These are phyloP conservation scores for Neria commutata DNA, from an alignment of 2,888 invertebrate species.

Conservation along the genomic window DNA sequence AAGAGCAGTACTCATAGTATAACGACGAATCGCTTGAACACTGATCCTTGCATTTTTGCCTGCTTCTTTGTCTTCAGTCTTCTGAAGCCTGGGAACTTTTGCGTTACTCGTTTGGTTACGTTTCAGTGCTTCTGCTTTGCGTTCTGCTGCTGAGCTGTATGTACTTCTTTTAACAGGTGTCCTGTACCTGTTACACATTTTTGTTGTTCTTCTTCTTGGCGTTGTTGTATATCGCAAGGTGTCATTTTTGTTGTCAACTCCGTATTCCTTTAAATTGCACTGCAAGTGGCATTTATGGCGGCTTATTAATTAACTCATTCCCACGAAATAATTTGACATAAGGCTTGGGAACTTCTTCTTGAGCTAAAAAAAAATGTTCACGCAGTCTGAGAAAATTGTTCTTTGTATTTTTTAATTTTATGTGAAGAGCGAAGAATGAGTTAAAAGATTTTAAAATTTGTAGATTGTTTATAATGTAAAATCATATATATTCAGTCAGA, in stretches of 20 bases:
- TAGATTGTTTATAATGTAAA: too few relatives aligned
- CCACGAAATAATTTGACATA: too few relatives aligned
- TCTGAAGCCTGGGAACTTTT: not conserved
- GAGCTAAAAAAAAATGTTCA: too few relatives aligned
- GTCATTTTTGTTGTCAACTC: not conserved
- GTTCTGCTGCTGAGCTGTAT: not conserved
- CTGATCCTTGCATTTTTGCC: not conserved
- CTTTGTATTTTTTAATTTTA: too few relatives aligned
- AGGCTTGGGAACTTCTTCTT: too few relatives aligned
- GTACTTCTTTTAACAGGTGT: slow-evolving; percentile 17
- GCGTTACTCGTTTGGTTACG: too few relatives aligned
- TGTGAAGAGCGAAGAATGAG: too few relatives aligned
- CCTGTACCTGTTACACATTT: slow-evolving; percentile 6
- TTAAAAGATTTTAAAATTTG: too few relatives aligned
- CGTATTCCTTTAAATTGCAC: slow-evolving; percentile 43
- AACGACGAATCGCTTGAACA: not conserved
- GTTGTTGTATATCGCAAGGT: slow-evolving; percentile 8
- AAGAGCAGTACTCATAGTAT: too few relatives aligned
- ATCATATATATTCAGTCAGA: too few relatives aligned
- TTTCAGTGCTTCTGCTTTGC: slow-evolving; percentile 15
- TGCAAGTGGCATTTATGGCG: slow-evolving; percentile 30
- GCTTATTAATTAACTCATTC: slow-evolving; percentile 19
- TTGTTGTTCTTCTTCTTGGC: not conserved
- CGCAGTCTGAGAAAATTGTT: too few relatives aligned
- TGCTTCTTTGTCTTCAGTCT: not conserved